Evolutionary conservation across 2,113 vertebrate species (phyloP).

Genomic region (Gnathonemus longibarbis): DNA sequence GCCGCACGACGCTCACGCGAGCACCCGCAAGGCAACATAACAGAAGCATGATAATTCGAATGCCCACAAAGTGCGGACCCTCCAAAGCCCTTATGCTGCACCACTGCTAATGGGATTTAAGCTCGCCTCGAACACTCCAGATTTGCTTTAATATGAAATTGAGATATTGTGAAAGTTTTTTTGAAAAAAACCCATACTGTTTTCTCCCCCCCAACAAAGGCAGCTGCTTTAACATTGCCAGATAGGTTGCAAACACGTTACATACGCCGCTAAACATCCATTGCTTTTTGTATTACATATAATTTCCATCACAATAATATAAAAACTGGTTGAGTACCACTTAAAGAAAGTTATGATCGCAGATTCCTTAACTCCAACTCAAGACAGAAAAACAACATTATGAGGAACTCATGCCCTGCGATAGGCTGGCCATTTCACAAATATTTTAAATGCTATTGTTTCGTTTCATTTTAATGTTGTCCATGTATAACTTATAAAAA

Average conservation of each 20-base stretch:
- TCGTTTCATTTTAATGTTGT: not conserved
- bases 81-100: not conserved
- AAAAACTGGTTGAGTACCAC: not conserved
- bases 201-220: too few relatives aligned
- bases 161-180: not conserved
- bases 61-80: constrained; percentile 18
- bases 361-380: not conserved
- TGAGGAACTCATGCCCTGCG: not conserved
- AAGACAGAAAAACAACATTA: not conserved
- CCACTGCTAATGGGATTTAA: not conserved
- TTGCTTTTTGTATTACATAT: not conserved
- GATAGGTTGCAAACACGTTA: not conserved
- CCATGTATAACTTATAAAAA: not conserved
- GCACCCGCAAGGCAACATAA: not conserved
- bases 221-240: not conserved
- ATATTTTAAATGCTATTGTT: not conserved
- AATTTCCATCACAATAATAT: not conserved
- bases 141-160: not conserved
- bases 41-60: constrained; percentile 28
- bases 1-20: not conserved
- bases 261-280: not conserved
- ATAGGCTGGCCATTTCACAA: not conserved
- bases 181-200: not conserved
- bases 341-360: not conserved
- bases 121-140: not conserved